These are phyloP conservation scores for Mycteria americana DNA, from an alignment of 2,797 vertebrate genomes.

Conservation along the genomic window DNA sequence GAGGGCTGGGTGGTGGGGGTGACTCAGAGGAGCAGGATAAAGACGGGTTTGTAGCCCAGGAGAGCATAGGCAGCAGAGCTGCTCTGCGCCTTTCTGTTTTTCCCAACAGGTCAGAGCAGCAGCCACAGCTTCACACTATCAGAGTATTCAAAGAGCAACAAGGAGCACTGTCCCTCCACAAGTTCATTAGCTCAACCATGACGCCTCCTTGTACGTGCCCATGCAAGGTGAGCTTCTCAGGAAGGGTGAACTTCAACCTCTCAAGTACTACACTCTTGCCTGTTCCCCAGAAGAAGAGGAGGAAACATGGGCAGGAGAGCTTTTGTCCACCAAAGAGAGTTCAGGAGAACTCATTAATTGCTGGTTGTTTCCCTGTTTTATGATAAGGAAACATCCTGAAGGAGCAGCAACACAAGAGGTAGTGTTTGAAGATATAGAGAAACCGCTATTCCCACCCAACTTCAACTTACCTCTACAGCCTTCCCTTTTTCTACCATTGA, in stretches of 20 bases:
- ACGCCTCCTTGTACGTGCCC: background rate
- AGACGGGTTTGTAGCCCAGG: background rate
- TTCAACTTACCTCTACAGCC: background rate
- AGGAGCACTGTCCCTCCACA: background rate
- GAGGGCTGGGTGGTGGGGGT: background rate
- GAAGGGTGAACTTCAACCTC: background rate
- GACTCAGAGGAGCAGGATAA: background rate
- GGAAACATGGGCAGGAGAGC: background rate
- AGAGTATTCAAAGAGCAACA: background rate
- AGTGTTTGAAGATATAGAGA: background rate
- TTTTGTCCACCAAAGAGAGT: background rate
- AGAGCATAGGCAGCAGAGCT: background rate
- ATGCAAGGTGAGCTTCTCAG: background rate
- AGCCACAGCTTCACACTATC: background rate
- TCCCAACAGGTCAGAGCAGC: background rate
- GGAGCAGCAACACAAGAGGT: background rate
- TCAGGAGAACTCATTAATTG: background rate
- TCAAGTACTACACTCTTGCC: background rate
- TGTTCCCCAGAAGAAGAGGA: background rate
- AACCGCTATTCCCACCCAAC: background rate
- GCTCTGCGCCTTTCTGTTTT: rapidly evolving
- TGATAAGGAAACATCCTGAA: background rate
- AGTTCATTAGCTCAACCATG: background rate
- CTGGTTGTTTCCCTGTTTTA: background rate
- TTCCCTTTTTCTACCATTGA: background rate